A percentile compares a stretch with the other conserved stretches of the same genome.
These are phyloP conservation scores for Drosophila hamatofila DNA, from an alignment of 2,888 invertebrate species.

Conservation along the genomic window DNA sequence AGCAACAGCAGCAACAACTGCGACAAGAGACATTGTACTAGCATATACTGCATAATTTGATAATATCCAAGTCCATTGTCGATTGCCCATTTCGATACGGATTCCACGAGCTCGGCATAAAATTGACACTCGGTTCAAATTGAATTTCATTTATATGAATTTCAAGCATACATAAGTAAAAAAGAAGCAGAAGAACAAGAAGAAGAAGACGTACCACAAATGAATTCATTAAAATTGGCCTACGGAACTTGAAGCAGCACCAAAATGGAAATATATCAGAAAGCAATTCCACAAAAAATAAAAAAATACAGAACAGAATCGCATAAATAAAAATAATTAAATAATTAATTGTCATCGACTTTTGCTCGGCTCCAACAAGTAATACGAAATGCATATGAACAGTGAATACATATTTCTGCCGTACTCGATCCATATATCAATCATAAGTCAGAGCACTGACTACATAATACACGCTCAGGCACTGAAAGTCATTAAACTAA, in stretches of 20 bases:
- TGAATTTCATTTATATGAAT: conserved; percentile 47
- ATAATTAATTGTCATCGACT: conserved; percentile 72
- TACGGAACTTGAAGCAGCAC: conserved; percentile 33
- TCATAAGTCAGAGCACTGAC: conserved; percentile 1
- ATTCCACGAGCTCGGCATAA: conserved; percentile 41
- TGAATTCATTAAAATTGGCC: conserved; percentile 39
- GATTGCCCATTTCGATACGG: conserved; percentile 28
- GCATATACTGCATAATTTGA: conserved; percentile 63
- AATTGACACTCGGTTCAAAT: conserved; percentile 59
- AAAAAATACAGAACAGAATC: conserved; percentile 26
- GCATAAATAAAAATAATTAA: conserved; percentile 80
- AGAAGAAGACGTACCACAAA: conserved; percentile 7
- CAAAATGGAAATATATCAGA: conserved; percentile 24
- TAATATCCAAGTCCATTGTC: conserved; percentile 61
- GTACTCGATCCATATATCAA: conserved; percentile 43
- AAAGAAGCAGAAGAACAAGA: neutral
- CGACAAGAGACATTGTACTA: conserved; percentile 16
- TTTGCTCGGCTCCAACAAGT: conserved; percentile 42
- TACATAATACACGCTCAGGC: neutral
- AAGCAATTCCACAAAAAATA: neutral
- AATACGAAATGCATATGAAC: conserved; percentile 23
- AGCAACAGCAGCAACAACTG: neutral
- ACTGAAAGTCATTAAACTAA: neutral
- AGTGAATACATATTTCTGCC: conserved; percentile 10
- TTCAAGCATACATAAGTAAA: conserved; percentile 49